A percentile compares a stretch with the other conserved stretches of the same genome.
These are phyloP conservation scores for Nyctibius bracteatus DNA, from an alignment of 2,113 vertebrate species.

Conservation along the genomic window DNA sequence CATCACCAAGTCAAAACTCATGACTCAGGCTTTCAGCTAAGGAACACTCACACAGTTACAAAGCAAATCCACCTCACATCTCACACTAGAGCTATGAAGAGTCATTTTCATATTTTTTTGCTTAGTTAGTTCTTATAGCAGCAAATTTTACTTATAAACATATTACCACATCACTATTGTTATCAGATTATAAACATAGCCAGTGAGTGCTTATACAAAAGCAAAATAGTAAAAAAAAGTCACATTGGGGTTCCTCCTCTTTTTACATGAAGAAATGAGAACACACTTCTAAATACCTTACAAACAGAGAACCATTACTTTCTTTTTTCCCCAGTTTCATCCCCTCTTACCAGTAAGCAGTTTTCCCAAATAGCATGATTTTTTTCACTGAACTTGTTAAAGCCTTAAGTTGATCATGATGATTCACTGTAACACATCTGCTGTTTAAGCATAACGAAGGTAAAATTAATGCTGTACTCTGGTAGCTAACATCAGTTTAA, in stretches of 20 bases:
- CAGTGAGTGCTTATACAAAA: not conserved
- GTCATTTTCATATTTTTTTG: accelerated
- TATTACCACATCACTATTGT: not conserved
- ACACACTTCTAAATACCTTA: not conserved
- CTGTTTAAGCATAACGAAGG: not conserved
- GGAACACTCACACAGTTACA: not conserved
- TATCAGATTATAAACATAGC: not conserved
- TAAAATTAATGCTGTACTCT: not conserved
- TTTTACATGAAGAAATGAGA: not conserved
- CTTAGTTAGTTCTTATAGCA: not conserved
- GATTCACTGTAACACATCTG: not conserved
- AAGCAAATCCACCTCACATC: not conserved
- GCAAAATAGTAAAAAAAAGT: not conserved
- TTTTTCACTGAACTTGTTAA: not conserved
- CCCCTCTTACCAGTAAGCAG: not conserved
- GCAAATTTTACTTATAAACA: not conserved
- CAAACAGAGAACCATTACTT: not conserved
- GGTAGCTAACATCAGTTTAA: not conserved
- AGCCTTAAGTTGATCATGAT: not conserved
- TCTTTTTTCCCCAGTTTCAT: not conserved
- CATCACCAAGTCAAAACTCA: not conserved
- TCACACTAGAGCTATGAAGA: not conserved
- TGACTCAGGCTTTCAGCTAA: not conserved
- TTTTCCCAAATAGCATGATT: not conserved
- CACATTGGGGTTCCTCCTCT: not conserved